Evolutionary conservation across 2,797 vertebrate species (phyloP).

Genomic region (Anomalospiza imberbis): DNA sequence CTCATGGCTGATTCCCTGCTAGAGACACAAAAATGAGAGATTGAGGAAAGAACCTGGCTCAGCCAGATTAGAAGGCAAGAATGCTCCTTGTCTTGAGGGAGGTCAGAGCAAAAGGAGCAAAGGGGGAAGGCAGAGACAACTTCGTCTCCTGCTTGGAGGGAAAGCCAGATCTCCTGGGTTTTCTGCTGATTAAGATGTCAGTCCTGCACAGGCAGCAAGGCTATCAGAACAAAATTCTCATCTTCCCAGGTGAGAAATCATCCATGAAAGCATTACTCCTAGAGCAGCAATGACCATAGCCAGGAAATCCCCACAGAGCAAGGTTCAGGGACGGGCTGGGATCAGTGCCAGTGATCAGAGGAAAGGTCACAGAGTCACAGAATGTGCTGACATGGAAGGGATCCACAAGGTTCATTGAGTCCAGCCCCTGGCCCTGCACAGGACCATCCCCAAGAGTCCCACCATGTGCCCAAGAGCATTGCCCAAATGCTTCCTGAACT

Average conservation of each 20-base stretch:
- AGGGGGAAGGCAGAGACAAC: not conserved
- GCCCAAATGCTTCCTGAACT: not conserved
- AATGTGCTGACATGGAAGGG: not conserved
- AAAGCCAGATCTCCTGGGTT: not conserved
- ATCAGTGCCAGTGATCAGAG: fast-evolving
- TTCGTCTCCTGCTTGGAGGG: not conserved
- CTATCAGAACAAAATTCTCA: not conserved
- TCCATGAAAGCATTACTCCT: not conserved
- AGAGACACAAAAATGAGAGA: not conserved
- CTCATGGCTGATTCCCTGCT: not conserved
- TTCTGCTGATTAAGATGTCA: not conserved
- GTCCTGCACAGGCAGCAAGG: not conserved
- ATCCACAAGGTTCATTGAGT: not conserved
- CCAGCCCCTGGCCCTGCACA: not conserved
- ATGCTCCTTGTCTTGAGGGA: not conserved
- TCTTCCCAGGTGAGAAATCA: not conserved
- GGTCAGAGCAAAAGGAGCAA: not conserved
- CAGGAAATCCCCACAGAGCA: fast-evolving
- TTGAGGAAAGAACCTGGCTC: not conserved
- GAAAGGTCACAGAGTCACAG: not conserved
- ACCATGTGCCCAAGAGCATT: not conserved
- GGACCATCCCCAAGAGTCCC: not conserved
- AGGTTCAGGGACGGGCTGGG: not conserved
- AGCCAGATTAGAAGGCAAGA: not conserved
- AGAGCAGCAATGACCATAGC: fast-evolving